Conservation (phyloP, 2,113 vertebrate genomes). For the Laterallus jamaicensis region DNA sequence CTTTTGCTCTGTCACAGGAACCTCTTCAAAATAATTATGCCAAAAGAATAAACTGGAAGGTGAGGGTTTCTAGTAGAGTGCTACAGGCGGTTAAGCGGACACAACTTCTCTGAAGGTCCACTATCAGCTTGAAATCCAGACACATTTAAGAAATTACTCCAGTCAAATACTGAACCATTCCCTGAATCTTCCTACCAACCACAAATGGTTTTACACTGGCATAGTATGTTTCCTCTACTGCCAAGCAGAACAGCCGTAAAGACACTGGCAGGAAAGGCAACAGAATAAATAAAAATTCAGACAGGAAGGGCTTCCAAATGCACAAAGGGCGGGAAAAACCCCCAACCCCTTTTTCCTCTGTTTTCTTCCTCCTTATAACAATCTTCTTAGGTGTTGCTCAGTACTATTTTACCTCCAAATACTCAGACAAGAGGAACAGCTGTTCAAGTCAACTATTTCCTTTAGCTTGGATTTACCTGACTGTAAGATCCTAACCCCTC, state of each 20-base stretch:
- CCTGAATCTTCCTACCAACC: neutral
- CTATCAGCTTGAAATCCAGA: neutral
- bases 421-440: neutral
- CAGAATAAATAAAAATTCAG: neutral
- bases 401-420: neutral
- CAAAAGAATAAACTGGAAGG: neutral
- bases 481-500: neutral
- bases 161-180: neutral
- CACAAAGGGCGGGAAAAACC: neutral
- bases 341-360: neutral
- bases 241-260: neutral
- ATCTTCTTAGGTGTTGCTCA: neutral
- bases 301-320: neutral
- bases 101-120: neutral
- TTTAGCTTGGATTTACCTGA: neutral
- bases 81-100: neutral
- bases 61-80: neutral
- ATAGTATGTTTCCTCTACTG: neutral
- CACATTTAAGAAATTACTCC: neutral
- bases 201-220: neutral
- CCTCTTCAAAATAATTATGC: neutral
- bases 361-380: neutral
- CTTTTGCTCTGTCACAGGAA: neutral
- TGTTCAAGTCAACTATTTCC: neutral
- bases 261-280: neutral